Evolutionary conservation across 2,888 invertebrate genomes (phyloP), one percentile per base, ranked within the genome.

Genomic region (Mactromeris polynyma): DNA sequence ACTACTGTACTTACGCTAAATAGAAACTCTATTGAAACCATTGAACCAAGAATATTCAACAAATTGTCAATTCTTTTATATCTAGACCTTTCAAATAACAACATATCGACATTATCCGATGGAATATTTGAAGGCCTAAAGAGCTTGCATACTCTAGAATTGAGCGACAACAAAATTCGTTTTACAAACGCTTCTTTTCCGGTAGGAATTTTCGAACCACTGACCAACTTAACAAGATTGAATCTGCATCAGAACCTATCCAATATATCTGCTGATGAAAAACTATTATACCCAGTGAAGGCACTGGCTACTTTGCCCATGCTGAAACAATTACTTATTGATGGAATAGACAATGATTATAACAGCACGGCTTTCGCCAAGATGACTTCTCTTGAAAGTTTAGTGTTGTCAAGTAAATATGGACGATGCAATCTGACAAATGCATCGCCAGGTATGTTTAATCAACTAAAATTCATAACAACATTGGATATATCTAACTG

Each of bases 11-110:
- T 88, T 6, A 64, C 80, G 11, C 58, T 88, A 42, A 38, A 69
- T 33, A 33, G 64, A 4, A 88, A 88, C 38, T 46, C 31, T n/a
- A 84, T 88, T 11, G 17, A 31, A 40, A 19, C 40, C 7, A 73
- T 88, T n/a, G 19, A 38, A 26, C 51, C 80, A 1, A 73, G 54
- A 21, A 73, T 54, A 17, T 88, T 88, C 58, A 73, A 69, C 38
- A 21, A 88, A 19, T 51, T 80, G 26, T 58, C 83, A 31, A 40
- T 42, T 31, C 54, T 89, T 26, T 58, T 42, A 40, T 46, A 64
- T 46, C 85, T 89, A n/a, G 85, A 85, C 9, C 42, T 80, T n/a
- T 85, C 85, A 36, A 64, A 83, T 4, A 87, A 87, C 46, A 42
- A 69, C 9, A 19, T 87, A 0, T 79, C 4, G 26, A 14, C 21